Base-by-base conservation (phyloP, 2,113 vertebrate species). In the Salvelinus sp. region DNA sequence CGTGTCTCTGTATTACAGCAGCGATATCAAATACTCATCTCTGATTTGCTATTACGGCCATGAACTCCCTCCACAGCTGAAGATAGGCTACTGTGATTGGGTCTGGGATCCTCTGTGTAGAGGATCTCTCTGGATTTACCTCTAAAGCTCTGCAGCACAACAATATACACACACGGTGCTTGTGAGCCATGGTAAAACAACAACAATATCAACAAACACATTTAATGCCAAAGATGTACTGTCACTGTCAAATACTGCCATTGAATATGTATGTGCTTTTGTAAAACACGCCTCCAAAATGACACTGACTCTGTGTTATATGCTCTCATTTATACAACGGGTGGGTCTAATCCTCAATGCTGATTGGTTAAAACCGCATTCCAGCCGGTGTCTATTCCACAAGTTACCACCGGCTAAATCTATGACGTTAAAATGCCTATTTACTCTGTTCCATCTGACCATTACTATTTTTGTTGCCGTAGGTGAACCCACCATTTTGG, bases 1-100 rank as follows among this genome's bases (percentile, higher is more conserved):
- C 87, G 82, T 69, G 80, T 85, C 81, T 81, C 75, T 81, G 77
- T 82, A 85, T 81, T 81, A 85, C 85, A 79, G 83, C 82, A 81
- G 82, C 84, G 78, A 88, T 88, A 91, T 90, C 88, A 86, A 88
- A 90, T 88, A 88, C 76, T 87, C 88, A 90, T 90, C 90, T 70
- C 84, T 90, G 86, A 90, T 89, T 88, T 83, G 76, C 82, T 77
- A 68, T 83, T 77, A 23, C 18, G 22, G 82, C 84, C 84, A 85
- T 83, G 83, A 90, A 85, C 74, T 84, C 73, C 80, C 75, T 76
- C 25, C 66, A 72, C 76, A 50, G 68, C 47, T 27, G 54, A 81
- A 74, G 78, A 85, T 78, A 47, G 83, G 78, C 83, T 18, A 54
- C 20, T 74, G 80, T 70, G 86, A 86, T 82, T 84, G 85, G 79